phyloP scores from a whole-genome alignment of 2,888 invertebrate genomes.

The Hydriomena furcata region DNA sequence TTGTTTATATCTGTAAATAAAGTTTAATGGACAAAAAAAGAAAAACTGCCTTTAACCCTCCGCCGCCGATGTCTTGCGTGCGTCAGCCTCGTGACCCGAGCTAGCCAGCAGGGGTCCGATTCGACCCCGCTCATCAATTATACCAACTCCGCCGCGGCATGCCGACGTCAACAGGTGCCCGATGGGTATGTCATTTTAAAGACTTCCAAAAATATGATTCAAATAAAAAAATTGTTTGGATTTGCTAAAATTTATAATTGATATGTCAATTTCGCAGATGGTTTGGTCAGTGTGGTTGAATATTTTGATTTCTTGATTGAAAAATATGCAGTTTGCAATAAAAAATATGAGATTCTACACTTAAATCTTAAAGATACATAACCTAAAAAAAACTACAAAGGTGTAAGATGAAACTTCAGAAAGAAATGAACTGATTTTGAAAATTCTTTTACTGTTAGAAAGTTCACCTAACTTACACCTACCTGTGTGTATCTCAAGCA shows the following conservation, averaged over 20 bases:
- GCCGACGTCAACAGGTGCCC: constrained; percentile 38
- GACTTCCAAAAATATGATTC: constrained; percentile 28
- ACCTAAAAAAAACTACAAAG: too few species aligned
- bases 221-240: neutral
- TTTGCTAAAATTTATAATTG: neutral
- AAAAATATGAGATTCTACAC: too few species aligned
- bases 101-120: constrained; percentile 33
- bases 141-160: constrained; percentile 27
- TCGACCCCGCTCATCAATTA: constrained; percentile 39
- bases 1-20: neutral
- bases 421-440: too few species aligned
- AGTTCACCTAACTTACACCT: too few species aligned
- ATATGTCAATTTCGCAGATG: neutral
- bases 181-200: constrained; percentile 23
- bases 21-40: too few species aligned
- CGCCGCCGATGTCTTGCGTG: constrained; percentile 12
- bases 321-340: too few species aligned
- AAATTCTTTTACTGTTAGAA: too few species aligned
- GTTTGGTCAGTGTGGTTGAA: constrained; percentile 8
- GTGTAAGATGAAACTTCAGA: too few species aligned
- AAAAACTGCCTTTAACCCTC: constrained; percentile 7
- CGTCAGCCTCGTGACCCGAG: constrained; percentile 25
- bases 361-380: too few species aligned
- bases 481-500: too few species aligned
- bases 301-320: neutral